These are phyloP conservation scores for Notolepis coatsorum DNA, from an alignment of 2,797 vertebrate genomes.

Conservation along the genomic window DNA sequence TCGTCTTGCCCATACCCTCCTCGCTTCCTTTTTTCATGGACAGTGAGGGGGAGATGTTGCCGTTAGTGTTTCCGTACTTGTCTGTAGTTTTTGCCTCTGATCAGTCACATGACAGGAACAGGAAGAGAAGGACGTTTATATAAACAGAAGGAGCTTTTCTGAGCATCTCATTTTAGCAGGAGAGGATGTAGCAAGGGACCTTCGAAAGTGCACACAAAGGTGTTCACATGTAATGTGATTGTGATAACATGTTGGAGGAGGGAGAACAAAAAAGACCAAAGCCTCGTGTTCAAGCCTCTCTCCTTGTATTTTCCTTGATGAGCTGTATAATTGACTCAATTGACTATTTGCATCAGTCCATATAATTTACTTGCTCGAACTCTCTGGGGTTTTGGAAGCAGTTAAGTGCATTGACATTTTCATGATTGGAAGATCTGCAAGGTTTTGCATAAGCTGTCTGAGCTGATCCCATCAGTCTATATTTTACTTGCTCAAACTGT, in stretches of 20 bases:
- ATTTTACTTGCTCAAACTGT: no score
- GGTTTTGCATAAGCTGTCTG: not conserved
- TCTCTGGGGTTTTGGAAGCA: not conserved
- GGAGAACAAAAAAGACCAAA: not conserved
- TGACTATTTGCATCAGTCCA: not conserved
- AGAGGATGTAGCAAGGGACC: conserved; percentile 34
- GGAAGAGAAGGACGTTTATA: conserved; percentile 60
- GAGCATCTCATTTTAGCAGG: conserved; percentile 33
- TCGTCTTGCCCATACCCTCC: conserved; percentile 62
- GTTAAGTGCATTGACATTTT: not conserved
- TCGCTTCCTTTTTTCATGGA: conserved; percentile 73
- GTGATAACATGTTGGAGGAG: not conserved
- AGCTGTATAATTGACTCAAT: not conserved
- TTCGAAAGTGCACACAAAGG: conserved; percentile 29
- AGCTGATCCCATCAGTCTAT: no score
- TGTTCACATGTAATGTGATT: conserved; percentile 20
- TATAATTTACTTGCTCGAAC: not conserved
- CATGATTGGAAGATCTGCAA: no score
- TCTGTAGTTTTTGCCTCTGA: conserved; percentile 64
- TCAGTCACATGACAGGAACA: conserved; percentile 67
- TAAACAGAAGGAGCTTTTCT: conserved; percentile 63
- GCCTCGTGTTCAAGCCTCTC: not conserved
- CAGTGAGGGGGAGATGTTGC: conserved; percentile 57
- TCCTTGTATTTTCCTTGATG: not conserved
- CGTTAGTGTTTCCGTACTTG: conserved; percentile 55